phyloP scores from a whole-genome alignment of 2,113 vertebrate genomes.

The Verasper variegatus region DNA sequence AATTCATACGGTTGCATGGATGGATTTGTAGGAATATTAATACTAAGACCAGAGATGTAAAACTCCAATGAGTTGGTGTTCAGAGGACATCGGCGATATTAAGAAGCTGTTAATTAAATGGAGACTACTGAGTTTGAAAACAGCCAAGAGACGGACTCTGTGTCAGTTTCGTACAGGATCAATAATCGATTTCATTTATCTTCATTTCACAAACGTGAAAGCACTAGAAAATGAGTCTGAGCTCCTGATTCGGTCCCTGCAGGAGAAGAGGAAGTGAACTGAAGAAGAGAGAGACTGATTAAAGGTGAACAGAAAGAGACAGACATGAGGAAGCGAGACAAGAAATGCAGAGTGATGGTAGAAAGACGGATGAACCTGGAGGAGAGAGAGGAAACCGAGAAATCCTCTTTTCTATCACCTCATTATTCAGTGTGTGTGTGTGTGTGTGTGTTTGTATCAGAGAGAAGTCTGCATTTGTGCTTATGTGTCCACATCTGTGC shows the following conservation, averaged over 20 bases:
- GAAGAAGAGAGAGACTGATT: not conserved
- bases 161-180: too few species aligned
- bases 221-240: too few species aligned
- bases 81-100: too few species aligned
- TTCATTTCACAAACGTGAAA: not conserved
- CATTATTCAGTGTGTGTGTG: slow-evolving; percentile 38
- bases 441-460: slow-evolving; percentile 14
- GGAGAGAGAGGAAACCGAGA: slow-evolving; percentile 4
- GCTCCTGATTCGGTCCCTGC: not conserved
- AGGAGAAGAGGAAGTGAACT: not conserved
- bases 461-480: too few species aligned
- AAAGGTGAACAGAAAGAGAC: not conserved
- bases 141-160: too few species aligned
- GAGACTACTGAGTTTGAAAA: too few species aligned
- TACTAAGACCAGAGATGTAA: not conserved
- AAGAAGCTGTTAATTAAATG: too few species aligned
- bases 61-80: too few species aligned
- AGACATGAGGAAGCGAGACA: too few species aligned
- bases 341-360: too few species aligned
- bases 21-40: not conserved
- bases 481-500: too few species aligned
- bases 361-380: not conserved
- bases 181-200: not conserved
- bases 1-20: not conserved
- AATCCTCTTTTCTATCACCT: slow-evolving; percentile 31